Percentiles rank a stretch among this genome's conserved stretches.
phyloP scores from a whole-genome alignment of 2,113 vertebrate species.

The Trichechus manatus region DNA sequence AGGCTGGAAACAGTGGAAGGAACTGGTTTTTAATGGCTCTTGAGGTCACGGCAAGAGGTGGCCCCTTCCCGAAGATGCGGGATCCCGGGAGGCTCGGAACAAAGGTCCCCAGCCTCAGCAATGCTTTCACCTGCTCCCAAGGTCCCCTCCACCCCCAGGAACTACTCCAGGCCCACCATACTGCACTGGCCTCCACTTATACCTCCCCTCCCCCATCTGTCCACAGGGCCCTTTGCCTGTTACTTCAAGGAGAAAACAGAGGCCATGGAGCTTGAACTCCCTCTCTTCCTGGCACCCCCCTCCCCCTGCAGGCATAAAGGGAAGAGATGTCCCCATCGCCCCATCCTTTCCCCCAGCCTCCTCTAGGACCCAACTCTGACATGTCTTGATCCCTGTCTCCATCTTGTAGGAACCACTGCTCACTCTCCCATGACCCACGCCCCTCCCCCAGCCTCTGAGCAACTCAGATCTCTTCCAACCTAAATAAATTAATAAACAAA shows the following conservation, averaged over 20 bases:
- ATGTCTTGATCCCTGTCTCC: neutral
- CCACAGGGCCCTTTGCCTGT: neutral
- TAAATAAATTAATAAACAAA: neutral
- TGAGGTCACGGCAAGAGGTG: neutral
- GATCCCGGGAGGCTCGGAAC: neutral
- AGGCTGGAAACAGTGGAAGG: neutral
- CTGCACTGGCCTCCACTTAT: fast-evolving
- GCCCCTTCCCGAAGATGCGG: neutral
- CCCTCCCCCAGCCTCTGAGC: neutral
- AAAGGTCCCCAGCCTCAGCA: neutral
- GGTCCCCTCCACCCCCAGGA: neutral
- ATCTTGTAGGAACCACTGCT: neutral
- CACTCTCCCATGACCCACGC: neutral
- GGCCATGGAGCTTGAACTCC: neutral
- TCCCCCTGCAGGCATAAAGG: neutral
- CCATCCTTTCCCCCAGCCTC: neutral
- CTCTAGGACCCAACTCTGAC: neutral
- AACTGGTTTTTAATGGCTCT: neutral
- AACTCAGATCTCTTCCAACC: neutral
- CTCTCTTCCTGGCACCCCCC: neutral
- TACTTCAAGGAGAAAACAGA: neutral
- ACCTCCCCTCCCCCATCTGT: neutral
- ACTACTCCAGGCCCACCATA: neutral
- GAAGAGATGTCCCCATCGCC: neutral
- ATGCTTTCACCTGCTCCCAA: neutral